Base-by-base conservation (phyloP, 2,888 invertebrate genomes). In the Hydropsyche betteni region DNA sequence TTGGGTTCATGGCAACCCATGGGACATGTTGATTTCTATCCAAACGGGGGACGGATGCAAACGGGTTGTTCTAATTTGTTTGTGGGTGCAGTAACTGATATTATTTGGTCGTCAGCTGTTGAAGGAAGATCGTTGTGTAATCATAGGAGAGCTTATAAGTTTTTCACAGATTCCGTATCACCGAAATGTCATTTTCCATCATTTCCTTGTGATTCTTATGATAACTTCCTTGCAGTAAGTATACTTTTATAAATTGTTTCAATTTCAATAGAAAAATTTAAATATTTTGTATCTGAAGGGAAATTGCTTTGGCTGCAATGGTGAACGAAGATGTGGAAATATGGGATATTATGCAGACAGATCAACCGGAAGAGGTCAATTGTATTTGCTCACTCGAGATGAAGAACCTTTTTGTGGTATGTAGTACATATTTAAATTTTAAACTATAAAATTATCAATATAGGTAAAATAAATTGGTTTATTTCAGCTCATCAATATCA, bases 271-370 rank as follows among this genome's bases (percentile, higher is more conserved):
- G 12, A 34, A 24, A 34, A 36, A 68, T 68, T 36, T 36, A 8
- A 34, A 68, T 34, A 38, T n/a, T 50, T 73, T 73, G 38, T 58
- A 61, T 58, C 80, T 69, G 8, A 81, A 88, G 88, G 88, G 88
- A n/a, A 83, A 83, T 0, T 88, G 88, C 77, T 88, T 88, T 81
- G 88, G 88, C 2, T 88, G 88, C 79, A 85, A 86, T 53, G 85
- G 87, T 3, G 86, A 89, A 34, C 85, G 88, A 0, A 87, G 90
- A 0, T 97, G 97, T 83, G 95, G 95, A 51, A 94, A 95, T 83
- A 96, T 97, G 96, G 97, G 97, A 0, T 97, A 96, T 85, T 96
- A 96, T 84, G 94, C 97, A 0, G 94, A 97, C 83, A 88, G 92
- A 69, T 94, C 94, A 0, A 89, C 91, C 4, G 96, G 94, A 0